phyloP scores from a whole-genome alignment of 2,113 vertebrate species.

The Thinocorus orbignyianus region DNA sequence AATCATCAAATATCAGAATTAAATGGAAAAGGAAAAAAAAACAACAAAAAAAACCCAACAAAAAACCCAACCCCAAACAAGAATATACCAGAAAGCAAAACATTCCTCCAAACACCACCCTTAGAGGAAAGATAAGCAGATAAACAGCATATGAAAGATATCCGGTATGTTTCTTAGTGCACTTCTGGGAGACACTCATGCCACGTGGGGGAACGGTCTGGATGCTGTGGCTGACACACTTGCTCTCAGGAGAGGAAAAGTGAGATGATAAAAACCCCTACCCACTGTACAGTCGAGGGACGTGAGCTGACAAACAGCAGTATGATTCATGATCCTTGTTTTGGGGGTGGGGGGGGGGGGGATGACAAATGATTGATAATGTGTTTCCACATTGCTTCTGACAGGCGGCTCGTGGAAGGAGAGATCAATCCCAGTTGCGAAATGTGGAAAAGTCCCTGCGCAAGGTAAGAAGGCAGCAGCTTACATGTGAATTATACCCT shows the following conservation, averaged over 20 bases:
- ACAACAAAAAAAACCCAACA: too few relatives aligned
- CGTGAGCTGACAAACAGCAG: background rate
- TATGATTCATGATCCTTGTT: background rate
- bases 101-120: background rate
- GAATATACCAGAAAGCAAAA: background rate
- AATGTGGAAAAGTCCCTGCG: background rate
- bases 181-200: background rate
- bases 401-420: background rate
- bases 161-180: background rate
- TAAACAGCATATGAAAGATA: background rate
- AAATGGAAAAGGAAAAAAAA: background rate
- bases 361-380: constrained; percentile 29
- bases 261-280: background rate
- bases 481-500: background rate
- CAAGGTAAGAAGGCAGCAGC: background rate
- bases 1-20: background rate
- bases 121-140: background rate
- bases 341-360: background rate
- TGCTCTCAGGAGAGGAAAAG: background rate
- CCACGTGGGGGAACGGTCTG: background rate
- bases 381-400: constrained; percentile 14
- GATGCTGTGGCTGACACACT: background rate
- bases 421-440: background rate
- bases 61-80: too few relatives aligned
- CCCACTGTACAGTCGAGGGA: background rate